These are phyloP conservation scores for Sander vitreus DNA, from an alignment of 2,113 vertebrate species.

Conservation along the genomic window DNA sequence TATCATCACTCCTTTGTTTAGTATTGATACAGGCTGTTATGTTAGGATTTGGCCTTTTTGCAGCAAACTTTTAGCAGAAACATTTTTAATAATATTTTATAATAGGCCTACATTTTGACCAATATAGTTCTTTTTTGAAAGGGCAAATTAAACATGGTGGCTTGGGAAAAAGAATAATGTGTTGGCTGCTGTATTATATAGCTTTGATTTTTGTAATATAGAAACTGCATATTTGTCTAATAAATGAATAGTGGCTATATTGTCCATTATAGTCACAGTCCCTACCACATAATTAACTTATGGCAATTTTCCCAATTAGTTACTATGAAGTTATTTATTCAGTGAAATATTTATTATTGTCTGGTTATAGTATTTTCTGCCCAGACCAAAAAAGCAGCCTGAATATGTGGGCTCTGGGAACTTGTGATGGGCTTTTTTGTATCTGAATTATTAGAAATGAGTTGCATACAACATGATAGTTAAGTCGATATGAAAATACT, in stretches of 20 bases:
- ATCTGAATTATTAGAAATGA: neutral
- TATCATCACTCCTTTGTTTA: neutral
- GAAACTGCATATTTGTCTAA: neutral
- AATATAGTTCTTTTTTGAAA: neutral
- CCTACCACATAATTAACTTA: neutral
- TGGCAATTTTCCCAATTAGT: too few species aligned
- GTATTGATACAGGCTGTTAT: neutral
- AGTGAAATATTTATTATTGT: neutral
- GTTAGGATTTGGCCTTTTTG: neutral
- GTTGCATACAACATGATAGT: neutral
- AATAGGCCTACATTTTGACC: too few species aligned
- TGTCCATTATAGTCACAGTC: neutral
- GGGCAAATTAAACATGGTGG: neutral
- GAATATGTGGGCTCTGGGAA: neutral
- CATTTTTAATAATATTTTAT: neutral
- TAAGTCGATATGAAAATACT: neutral
- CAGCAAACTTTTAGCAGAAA: neutral
- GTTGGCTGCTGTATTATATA: too few species aligned
- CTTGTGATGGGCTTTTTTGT: neutral
- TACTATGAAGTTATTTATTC: neutral
- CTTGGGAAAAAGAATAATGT: too few species aligned
- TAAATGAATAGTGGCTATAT: neutral
- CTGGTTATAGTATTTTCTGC: neutral
- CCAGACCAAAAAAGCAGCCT: neutral
- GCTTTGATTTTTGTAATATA: too few species aligned